Percentiles rank a stretch among this genome's conserved stretches.
Evolutionary conservation across 35 echinoderm and acorn worm genomes (phyloP).

Genomic region (Patiria miniata): DNA sequence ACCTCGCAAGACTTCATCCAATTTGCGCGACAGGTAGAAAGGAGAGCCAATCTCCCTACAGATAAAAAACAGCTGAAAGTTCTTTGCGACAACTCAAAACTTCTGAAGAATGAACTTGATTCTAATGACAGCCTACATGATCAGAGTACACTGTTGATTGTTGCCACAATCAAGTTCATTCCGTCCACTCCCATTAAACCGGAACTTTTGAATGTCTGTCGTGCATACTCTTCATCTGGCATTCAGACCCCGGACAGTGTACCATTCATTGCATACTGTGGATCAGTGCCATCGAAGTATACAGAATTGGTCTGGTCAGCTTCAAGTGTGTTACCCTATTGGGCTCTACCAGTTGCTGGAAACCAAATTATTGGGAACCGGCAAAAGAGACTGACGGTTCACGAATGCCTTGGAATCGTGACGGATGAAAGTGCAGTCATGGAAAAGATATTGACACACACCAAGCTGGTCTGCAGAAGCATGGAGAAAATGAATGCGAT

Average conservation of each 20-base stretch:
- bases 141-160: not conserved
- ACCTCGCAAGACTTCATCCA: not conserved
- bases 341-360: not conserved
- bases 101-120: not conserved
- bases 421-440: not conserved
- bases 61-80: not conserved
- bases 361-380: not conserved
- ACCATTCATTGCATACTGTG: conserved; percentile 21
- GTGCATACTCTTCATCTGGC: not conserved
- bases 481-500: conserved; percentile 26
- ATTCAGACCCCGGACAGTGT: not conserved
- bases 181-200: not conserved
- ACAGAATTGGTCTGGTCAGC: conserved; percentile 33
- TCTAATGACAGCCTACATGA: not conserved
- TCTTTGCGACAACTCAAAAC: not conserved
- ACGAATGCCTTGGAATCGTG: not conserved
- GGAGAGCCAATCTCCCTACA: not conserved
- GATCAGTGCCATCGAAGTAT: not conserved
- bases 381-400: not conserved
- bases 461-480: not conserved
- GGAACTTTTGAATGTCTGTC: not conserved
- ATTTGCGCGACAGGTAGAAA: conserved; percentile 15
- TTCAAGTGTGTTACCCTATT: not conserved
- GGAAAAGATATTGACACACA: conserved; percentile 9
- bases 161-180: conserved; percentile 27